Conservation (phyloP, 2,797 vertebrate species). For the Aplochiton taeniatus region DNA sequence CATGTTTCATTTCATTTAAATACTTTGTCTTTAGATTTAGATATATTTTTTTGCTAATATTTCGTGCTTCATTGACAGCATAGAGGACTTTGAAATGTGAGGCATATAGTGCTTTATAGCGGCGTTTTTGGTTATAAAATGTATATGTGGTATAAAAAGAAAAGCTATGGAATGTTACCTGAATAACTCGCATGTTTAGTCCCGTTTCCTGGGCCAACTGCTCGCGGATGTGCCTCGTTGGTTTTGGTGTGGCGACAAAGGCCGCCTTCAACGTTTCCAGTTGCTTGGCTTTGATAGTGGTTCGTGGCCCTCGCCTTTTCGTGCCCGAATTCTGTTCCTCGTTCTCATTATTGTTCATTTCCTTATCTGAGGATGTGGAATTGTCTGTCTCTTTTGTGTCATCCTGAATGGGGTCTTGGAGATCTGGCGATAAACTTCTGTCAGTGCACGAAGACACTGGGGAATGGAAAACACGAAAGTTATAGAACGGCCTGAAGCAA, state of each 20-base stretch:
- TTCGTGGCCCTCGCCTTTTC: slow-evolving; percentile 90
- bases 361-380: slow-evolving; percentile 95
- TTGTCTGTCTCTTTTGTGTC: slow-evolving; percentile 96
- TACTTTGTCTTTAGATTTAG: no score
- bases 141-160: neutral
- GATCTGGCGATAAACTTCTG: slow-evolving; percentile 94
- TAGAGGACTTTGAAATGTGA: neutral
- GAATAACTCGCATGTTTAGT: slow-evolving; percentile 94
- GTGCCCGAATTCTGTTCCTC: slow-evolving; percentile 93
- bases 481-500: no score
- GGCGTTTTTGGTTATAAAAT: no score
- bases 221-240: slow-evolving; percentile 91
- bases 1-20: neutral
- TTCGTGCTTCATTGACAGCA: no score
- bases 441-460: slow-evolving; percentile 97
- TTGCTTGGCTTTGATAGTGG: slow-evolving; percentile 98
- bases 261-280: slow-evolving; percentile 94
- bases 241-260: slow-evolving; percentile 92
- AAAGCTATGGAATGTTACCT: slow-evolving; percentile 71
- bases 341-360: slow-evolving; percentile 92
- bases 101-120: no score
- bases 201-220: slow-evolving; percentile 94
- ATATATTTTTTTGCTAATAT: no score
- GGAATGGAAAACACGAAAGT: slow-evolving; percentile 1
- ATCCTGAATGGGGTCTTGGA: slow-evolving; percentile 89